Conservation (phyloP, 2,888 invertebrate genomes). For the Mactromeris polynyma region DNA sequence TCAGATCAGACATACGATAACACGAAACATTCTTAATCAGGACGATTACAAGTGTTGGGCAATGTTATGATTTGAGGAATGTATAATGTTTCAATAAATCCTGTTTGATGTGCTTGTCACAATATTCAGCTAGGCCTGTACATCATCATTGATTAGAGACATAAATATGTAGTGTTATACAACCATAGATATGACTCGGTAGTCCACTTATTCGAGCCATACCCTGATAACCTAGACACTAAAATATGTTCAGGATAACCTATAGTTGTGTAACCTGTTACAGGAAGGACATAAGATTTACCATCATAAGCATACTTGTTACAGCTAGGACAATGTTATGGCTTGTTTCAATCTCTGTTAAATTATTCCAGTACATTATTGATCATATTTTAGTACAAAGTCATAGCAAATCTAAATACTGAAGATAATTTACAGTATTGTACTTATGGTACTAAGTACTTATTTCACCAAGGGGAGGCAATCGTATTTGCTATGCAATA, state of each 20-base stretch:
- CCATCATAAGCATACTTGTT: too few relatives aligned
- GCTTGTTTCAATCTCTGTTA: too few relatives aligned
- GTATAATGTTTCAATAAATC: conserved; percentile 4
- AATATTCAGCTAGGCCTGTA: background rate
- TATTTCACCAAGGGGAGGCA: too few relatives aligned
- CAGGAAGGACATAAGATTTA: background rate
- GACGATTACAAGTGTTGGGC: background rate
- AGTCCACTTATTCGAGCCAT: conserved; percentile 7
- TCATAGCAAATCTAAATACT: too few relatives aligned
- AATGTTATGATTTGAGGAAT: background rate
- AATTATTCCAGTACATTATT: too few relatives aligned
- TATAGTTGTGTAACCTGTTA: background rate
- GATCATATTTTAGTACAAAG: too few relatives aligned
- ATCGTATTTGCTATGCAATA: too few relatives aligned
- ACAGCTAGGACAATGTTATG: too few relatives aligned
- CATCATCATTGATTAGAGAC: conserved; percentile 17
- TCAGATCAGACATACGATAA: too few relatives aligned
- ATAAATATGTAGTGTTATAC: conserved; percentile 8
- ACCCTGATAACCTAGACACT: conserved; percentile 12
- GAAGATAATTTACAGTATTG: too few relatives aligned
- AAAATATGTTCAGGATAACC: conserved; percentile 24
- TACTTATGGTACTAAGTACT: too few relatives aligned
- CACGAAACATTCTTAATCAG: too few relatives aligned
- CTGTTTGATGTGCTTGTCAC: background rate
- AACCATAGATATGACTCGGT: background rate